Percentiles rank a stretch among this genome's conserved stretches.
These are phyloP conservation scores for Aplochiton taeniatus DNA, from an alignment of 2,797 vertebrate species.

Conservation along the genomic window DNA sequence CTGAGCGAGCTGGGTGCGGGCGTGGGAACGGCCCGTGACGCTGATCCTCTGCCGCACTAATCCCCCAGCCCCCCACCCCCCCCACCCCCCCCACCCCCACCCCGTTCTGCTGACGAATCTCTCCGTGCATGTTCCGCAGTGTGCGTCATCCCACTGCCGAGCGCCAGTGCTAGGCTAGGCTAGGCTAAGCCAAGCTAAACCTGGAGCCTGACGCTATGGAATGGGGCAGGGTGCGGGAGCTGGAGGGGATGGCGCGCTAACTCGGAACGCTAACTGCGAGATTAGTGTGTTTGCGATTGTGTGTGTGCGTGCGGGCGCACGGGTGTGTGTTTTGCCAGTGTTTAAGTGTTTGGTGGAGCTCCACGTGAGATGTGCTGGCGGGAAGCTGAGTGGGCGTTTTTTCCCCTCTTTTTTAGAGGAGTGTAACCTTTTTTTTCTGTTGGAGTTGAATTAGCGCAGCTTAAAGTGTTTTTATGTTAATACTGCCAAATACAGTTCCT, in stretches of 20 bases:
- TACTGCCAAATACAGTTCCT: conserved; percentile 65
- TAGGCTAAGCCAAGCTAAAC: neutral
- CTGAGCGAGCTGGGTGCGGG: too few relatives aligned
- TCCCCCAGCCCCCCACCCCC: too few relatives aligned
- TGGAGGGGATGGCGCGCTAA: too few relatives aligned
- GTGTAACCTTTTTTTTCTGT: conserved; percentile 35
- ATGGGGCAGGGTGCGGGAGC: neutral
- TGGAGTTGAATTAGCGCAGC: conserved; percentile 65
- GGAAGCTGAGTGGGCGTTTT: conserved; percentile 14
- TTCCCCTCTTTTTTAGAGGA: conserved; percentile 24
- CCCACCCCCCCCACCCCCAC: too few relatives aligned
- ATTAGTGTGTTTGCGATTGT: neutral
- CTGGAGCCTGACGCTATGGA: neutral
- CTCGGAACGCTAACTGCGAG: neutral
- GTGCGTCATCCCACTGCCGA: too few relatives aligned
- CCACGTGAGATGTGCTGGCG: conserved; percentile 34
- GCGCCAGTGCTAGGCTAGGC: too few relatives aligned
- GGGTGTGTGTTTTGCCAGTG: conserved; percentile 9
- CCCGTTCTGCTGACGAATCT: too few relatives aligned
- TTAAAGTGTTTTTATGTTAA: conserved; percentile 73
- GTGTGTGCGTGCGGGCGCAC: conserved; percentile 1
- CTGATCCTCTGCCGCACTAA: too few relatives aligned
- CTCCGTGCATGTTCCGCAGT: too few relatives aligned
- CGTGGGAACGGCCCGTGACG: too few relatives aligned
- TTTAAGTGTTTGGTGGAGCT: conserved; percentile 56